A percentile compares a stretch with the other conserved stretches of the same genome.
These are phyloP conservation scores for Neodontobutis hainanensis DNA, from an alignment of 2,113 vertebrate species.

Conservation along the genomic window DNA sequence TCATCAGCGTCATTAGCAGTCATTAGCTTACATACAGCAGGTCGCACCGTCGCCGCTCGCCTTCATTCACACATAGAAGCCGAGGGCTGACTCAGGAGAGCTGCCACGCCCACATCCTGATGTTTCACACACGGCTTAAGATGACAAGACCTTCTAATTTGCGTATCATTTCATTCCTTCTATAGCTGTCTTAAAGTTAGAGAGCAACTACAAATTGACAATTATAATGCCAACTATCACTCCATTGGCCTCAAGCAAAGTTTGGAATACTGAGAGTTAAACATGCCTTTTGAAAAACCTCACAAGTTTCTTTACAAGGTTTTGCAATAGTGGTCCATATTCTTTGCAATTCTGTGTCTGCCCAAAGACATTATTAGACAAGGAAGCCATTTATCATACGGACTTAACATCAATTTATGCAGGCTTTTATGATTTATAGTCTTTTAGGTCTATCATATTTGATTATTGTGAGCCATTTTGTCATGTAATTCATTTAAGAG, in stretches of 20 bases:
- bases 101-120: slow-evolving; percentile 28
- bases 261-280: too few species aligned
- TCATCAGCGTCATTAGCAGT: slow-evolving; percentile 56
- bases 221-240: slow-evolving; percentile 36
- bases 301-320: not conserved
- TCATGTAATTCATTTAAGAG: not conserved
- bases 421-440: too few species aligned
- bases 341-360: too few species aligned
- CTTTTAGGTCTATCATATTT: too few species aligned
- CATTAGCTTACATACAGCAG: slow-evolving; percentile 53
- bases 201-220: slow-evolving; percentile 10
- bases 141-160: not conserved
- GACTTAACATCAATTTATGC: too few species aligned
- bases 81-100: slow-evolving; percentile 26
- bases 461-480: too few species aligned
- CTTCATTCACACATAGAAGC: slow-evolving; percentile 24
- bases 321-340: not conserved
- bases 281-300: too few species aligned
- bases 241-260: too few species aligned
- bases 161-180: not conserved
- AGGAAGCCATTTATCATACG: not conserved
- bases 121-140: slow-evolving; percentile 8
- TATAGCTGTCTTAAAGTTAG: too few species aligned
- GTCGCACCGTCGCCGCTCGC: slow-evolving; percentile 28
- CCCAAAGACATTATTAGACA: not conserved